Evolutionary conservation across 2,888 invertebrate genomes (phyloP), one percentile per base, ranked within the genome.

Genomic region (Biston betularia): DNA sequence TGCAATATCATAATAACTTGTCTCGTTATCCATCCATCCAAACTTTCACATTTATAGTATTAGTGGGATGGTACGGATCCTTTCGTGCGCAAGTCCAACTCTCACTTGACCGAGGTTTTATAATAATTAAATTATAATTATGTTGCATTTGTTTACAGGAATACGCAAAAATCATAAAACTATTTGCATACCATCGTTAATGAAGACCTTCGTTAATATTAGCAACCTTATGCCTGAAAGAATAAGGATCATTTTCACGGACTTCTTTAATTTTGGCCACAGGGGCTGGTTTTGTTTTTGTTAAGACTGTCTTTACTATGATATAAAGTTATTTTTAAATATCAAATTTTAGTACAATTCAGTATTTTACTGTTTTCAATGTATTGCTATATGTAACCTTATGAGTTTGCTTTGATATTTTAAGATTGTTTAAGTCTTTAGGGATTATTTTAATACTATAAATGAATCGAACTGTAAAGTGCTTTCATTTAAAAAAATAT

Each of bases 251-350:
- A 89, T 93, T 74, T 88, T 93, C 61, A 84, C 83, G 0, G 93
- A 93, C 72, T 93, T 93, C 78, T 93, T 92, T 69, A 93, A 90
- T 73, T 90, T 88, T 48, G 82, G 86, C 46, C 90, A 93, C 65
- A 85, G 93, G 55, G 90, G 89, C 35, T 93, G 93, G 93, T 93
- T 93, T 79, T 90, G 89, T 81, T 93, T 89, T 78, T 93, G 93
- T 75, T 93, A 79, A 89, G 53, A 14, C 4, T 34, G 54, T 42
- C 6, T 53, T 52, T 45, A n/a, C 24, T 24, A 24, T 24, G 12
- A 42, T 12, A 33, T 42, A n/a, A 50, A 53, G 50, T n/a, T 33
- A 40, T 34, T 57, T 61, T 61, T 52, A 46, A 42, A 15, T 24
- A 6, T 14, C 8, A 58, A 63, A 14, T 66, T 67, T 42, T 52